A percentile compares a stretch with the other conserved stretches of the same genome.
Evolutionary conservation across 2,113 vertebrate genomes (phyloP).

Genomic region (Tympanuchus pallidicinctus): DNA sequence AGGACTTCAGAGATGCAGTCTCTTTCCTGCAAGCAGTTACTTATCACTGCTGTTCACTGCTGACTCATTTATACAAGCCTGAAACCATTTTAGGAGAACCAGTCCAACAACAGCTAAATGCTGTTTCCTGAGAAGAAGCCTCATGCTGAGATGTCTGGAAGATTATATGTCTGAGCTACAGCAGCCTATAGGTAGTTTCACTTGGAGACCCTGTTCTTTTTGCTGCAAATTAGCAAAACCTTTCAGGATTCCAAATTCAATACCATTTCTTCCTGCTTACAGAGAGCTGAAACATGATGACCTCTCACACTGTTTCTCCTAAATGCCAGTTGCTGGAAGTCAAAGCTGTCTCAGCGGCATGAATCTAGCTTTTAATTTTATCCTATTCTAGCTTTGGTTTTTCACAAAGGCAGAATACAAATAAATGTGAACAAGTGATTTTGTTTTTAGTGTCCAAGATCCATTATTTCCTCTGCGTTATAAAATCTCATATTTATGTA

Average conservation of each 20-base stretch:
- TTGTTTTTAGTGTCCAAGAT: not conserved
- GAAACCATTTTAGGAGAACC: not conserved
- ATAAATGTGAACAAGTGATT: not conserved
- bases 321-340: not conserved
- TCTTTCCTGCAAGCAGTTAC: not conserved
- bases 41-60: not conserved
- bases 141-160: not conserved
- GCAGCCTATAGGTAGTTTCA: not conserved
- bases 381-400: not conserved
- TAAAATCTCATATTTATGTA: not conserved
- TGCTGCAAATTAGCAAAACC: not conserved
- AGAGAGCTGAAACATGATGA: not conserved
- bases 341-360: not conserved
- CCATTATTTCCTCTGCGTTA: constrained; percentile 8
- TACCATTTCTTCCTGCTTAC: not conserved
- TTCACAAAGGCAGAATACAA: not conserved
- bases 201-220: not conserved
- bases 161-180: not conserved
- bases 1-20: not conserved
- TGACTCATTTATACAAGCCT: not conserved
- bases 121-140: not conserved
- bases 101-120: not conserved
- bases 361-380: not conserved
- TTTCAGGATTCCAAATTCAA: not conserved
- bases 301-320: not conserved